Percentiles rank a stretch among this genome's conserved stretches.
These are phyloP conservation scores for Squalus acanthias DNA, from an alignment of 2,797 vertebrate genomes.

Conservation along the genomic window DNA sequence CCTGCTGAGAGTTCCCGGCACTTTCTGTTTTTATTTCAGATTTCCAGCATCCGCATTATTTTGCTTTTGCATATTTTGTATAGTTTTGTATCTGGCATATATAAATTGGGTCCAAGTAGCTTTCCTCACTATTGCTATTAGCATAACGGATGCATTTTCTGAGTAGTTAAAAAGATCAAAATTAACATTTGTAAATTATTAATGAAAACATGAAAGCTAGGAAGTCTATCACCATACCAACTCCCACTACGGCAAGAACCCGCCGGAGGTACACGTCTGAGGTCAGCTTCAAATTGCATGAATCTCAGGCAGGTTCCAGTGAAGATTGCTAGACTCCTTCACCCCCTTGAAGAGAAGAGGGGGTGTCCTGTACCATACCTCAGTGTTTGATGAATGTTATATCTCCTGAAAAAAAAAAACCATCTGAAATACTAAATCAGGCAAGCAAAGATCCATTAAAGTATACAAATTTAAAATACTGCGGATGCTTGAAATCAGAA, in stretches of 20 bases:
- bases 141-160: background rate
- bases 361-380: too few species aligned
- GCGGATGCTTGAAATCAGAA: too few species aligned
- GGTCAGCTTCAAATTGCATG: background rate
- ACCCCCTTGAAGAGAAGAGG: too few species aligned
- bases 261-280: background rate
- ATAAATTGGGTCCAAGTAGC: background rate
- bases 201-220: background rate
- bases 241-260: background rate
- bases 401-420: too few species aligned
- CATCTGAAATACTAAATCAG: background rate
- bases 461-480: background rate
- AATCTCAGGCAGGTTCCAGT: too few species aligned
- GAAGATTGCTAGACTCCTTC: too few species aligned
- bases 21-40: too few species aligned
- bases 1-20: too few species aligned
- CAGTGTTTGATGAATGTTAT: too few species aligned
- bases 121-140: background rate
- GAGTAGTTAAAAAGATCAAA: background rate
- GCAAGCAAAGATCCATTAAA: background rate
- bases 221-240: background rate
- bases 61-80: background rate
- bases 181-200: background rate
- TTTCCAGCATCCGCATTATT: too few species aligned
- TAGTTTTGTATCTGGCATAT: background rate